Base-by-base conservation (phyloP, 2,888 invertebrate species). In the Blomia tropicalis region DNA sequence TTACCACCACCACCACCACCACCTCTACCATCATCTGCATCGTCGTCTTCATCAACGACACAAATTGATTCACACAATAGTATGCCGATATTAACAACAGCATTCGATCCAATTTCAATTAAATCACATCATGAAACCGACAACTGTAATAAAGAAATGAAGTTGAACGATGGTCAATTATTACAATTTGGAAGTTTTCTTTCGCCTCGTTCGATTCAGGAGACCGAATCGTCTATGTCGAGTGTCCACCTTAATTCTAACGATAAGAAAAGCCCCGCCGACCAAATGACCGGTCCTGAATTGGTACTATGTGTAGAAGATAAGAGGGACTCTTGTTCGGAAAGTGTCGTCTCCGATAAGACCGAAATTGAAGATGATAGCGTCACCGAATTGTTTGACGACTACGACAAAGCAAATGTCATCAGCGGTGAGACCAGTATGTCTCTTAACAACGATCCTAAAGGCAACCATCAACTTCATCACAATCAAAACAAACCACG, bases 401-500 rank as follows among this genome's bases (percentile, higher is more conserved):
- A 47, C 14, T 11, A 11, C n/a, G 51, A 7, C 51, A 36, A 17
- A 36, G 27, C n/a, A 11, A 47, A 47, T 22, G 41, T n/a, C 14
- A 17, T n/a, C 14, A 41, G 14, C 14, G 7, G 7, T 14, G 51
- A 47, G 7, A 25, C 7, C 22, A 47, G 7, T 11, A 14, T 47
- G 5, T 25, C 23, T 19, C 17, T 36, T 36, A 11, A 7, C 36
- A 17, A 36, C 36, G 36, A 36, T 11, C 17, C 17, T 7, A 11
- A 11, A 11, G 7, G 17, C 36, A 36, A 36, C 36, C 36, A 36
- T 17, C 7, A 47, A 19, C 7, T 27, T 19, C 7, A 47, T 11
- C 7, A n/a, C 27, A 47, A 14, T 22, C 14, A 36, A 32, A 56
- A 59, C 65, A 25, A 66, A 65, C 27, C 65, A 64, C 32, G 43